Conservation (phyloP, 2,888 invertebrate species). For the Beris chalybata region DNA sequence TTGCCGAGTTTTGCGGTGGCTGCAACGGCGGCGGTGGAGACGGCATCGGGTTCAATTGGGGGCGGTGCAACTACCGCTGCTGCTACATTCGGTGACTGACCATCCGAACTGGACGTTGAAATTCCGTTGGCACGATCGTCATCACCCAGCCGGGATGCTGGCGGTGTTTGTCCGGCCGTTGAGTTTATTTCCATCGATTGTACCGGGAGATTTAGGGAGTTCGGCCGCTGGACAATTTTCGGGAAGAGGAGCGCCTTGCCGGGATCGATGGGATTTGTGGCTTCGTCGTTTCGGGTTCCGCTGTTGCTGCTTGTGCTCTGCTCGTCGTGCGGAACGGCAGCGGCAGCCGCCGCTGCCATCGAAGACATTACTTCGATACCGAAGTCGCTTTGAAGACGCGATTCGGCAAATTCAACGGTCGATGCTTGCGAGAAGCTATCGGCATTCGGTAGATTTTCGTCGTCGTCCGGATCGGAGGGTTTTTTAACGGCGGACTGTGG, state of each 20-base stretch:
- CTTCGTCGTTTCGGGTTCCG: conserved; percentile 17
- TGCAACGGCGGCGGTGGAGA: not conserved
- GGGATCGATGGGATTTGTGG: too few relatives aligned
- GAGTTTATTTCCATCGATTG: conserved; percentile 42
- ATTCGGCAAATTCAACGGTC: conserved; percentile 54
- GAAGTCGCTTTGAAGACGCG: conserved; percentile 41
- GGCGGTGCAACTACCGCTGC: too few relatives aligned
- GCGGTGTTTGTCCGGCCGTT: conserved; percentile 52
- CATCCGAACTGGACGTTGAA: conserved; percentile 41
- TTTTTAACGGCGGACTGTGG: not conserved
- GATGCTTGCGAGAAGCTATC: conserved; percentile 56
- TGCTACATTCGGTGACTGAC: conserved; percentile 8
- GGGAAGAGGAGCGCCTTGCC: conserved; percentile 12
- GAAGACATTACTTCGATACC: conserved; percentile 33
- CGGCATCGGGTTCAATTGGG: not conserved
- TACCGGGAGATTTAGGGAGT: conserved; percentile 50
- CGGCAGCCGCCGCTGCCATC: not conserved
- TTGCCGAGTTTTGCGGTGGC: conserved; percentile 64
- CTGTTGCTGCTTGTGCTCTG: conserved; percentile 27
- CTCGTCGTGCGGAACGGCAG: conserved; percentile 13
- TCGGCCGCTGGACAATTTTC: conserved; percentile 47
- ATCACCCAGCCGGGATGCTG: conserved; percentile 38
- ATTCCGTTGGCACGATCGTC: conserved; percentile 45
- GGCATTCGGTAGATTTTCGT: conserved; percentile 49
- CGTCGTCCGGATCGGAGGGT: conserved; percentile 29